Conservation (phyloP, 2,113 vertebrate species). For the Isichthys henryi region DNA sequence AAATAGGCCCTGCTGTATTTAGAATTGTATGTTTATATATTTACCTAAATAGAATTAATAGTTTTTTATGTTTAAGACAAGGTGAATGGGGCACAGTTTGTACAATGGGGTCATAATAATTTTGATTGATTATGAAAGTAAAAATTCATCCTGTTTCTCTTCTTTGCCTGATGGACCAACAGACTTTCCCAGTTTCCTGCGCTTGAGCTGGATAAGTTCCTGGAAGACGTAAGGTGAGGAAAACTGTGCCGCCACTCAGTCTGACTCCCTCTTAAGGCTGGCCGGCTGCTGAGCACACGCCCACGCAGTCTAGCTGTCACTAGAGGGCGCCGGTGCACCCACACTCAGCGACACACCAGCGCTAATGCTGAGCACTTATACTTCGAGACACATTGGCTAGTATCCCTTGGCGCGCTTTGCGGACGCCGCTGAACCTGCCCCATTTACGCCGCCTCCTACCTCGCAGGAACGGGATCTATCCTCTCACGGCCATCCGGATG, state of each 20-base stretch:
- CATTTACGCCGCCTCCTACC: neutral
- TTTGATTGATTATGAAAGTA: neutral
- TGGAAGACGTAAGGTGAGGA: conserved; percentile 90
- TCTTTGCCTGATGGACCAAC: neutral
- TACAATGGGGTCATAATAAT: neutral
- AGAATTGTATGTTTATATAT: neutral
- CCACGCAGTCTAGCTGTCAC: neutral
- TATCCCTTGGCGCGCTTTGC: neutral
- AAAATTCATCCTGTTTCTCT: neutral
- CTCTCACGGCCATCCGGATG: conserved; percentile 87
- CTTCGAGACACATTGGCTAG: neutral
- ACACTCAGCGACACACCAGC: neutral
- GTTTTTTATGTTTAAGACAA: neutral
- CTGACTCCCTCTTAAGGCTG: neutral
- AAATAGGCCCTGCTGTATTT: neutral
- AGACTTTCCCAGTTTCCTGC: conserved; percentile 96
- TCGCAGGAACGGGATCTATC: conserved; percentile 90
- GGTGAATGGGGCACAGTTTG: neutral
- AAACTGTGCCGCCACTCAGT: neutral
- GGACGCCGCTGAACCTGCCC: neutral
- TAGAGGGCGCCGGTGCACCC: neutral
- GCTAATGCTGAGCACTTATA: neutral
- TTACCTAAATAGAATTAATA: neutral
- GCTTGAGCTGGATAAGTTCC: conserved; percentile 91
- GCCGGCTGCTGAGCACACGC: neutral